Evolutionary conservation across 2,888 invertebrate genomes (phyloP), one percentile per base, ranked within the genome.

Genomic region (Leptopilina drosophilae): DNA sequence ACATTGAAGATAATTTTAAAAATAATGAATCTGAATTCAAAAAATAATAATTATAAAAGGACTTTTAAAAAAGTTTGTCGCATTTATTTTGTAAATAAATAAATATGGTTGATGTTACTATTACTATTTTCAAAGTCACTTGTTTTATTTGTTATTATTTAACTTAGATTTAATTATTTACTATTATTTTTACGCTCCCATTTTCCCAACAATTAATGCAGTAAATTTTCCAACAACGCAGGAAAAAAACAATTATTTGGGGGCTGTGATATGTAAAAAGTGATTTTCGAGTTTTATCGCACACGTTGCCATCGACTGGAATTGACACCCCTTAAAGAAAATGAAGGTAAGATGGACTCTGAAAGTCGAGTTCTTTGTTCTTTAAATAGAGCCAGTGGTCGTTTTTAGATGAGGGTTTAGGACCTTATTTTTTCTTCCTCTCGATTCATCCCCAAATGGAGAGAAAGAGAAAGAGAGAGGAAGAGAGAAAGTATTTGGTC

Each of bases 371-470:
- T 85, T 86, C 86, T 89, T 88, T 87, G 87, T 89, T 85, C 87
- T 80, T 85, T 83, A 89, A 90, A 89, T 88, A 87, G 84, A 88
- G 33, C 67, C 82, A 80, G 76, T 75, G 81, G 81, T 84, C 80
- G 83, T 82, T 84, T 81, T 79, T 46, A 66, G 76, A 77, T 76
- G 77, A 79, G 84, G 84, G 82, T 49, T 83, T 81, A 80, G 84
- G 83, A 89, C 85, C 87, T 89, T 88, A 88, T 88, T 89, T 90
- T 89, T 90, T 87, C n/a, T 87, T 84, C 82, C 82, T 85, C 82
- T 83, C 85, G 83, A 84, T 84, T 85, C 84, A 87, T 85, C 86
- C 85, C 85, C 87, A 82, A 85, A 86, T 87, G 42, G 42, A 49
- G 33, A 33, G 33, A 33, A 33, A 33, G 33, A 33, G 33, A 33